A percentile compares a stretch with the other conserved stretches of the same genome.
These are phyloP conservation scores for Stercorarius parasiticus DNA, from an alignment of 2,113 vertebrate genomes.

Conservation along the genomic window DNA sequence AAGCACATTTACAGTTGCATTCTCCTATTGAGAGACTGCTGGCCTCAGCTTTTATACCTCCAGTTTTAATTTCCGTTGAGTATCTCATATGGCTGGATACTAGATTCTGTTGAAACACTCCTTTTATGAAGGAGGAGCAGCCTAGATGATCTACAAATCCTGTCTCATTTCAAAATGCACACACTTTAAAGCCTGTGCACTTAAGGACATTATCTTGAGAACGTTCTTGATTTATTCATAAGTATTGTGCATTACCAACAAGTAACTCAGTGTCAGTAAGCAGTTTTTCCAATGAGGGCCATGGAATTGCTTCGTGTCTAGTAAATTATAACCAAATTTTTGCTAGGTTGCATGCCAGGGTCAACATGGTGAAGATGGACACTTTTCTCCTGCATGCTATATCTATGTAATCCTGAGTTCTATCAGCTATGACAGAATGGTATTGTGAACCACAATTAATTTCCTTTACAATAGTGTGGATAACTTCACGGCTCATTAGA, in stretches of 20 bases:
- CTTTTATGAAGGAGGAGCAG: not conserved
- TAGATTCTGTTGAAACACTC: not conserved
- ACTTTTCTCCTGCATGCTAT: not conserved
- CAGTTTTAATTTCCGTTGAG: not conserved
- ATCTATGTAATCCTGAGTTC: constrained; percentile 40
- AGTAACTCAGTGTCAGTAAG: not conserved
- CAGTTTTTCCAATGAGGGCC: not conserved
- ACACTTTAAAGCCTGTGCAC: not conserved
- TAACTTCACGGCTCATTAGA: constrained; percentile 70
- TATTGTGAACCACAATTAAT: constrained; percentile 65
- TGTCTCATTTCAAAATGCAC: not conserved
- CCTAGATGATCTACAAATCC: not conserved
- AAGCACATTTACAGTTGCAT: not conserved
- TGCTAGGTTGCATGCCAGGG: not conserved
- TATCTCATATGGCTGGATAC: not conserved
- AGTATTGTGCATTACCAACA: not conserved
- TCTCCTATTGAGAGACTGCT: not conserved
- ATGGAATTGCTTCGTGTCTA: not conserved
- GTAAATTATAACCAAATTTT: not conserved
- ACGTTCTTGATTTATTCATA: not conserved
- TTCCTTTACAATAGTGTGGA: constrained; percentile 64
- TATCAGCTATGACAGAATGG: constrained; percentile 54
- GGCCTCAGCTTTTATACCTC: not conserved
- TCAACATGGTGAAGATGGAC: not conserved
- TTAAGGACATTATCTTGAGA: not conserved